phyloP scores from a whole-genome alignment of 2,113 vertebrate species.

The Oreochromis niloticus region DNA sequence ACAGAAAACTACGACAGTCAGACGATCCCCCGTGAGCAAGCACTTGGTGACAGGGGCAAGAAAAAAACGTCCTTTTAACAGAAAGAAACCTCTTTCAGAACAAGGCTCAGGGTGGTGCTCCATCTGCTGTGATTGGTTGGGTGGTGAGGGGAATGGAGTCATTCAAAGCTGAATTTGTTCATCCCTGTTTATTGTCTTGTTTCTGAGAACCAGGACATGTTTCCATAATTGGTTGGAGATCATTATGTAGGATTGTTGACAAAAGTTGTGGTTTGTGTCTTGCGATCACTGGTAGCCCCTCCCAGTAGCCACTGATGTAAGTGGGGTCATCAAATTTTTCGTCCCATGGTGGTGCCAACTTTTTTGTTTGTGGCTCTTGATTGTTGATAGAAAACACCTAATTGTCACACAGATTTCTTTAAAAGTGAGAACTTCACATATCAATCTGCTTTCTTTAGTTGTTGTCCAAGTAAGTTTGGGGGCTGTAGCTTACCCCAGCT shows the following conservation, averaged over 20 bases:
- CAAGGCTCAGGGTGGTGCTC: neutral
- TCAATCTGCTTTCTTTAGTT: neutral
- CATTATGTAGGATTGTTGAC: neutral
- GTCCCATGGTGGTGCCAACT: neutral
- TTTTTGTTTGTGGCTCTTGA: neutral
- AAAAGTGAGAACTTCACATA: neutral
- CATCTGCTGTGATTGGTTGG: neutral
- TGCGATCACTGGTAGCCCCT: neutral
- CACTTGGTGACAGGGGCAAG: neutral
- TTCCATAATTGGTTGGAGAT: neutral
- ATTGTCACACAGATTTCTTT: neutral
- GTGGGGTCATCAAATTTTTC: neutral
- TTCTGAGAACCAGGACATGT: neutral
- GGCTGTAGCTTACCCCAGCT: neutral
- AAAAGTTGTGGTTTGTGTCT: neutral
- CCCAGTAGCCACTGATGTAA: neutral
- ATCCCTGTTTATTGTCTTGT: neutral
- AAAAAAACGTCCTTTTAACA: neutral
- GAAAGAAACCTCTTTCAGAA: neutral
- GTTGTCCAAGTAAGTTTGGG: neutral
- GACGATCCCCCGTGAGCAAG: neutral
- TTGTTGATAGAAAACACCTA: neutral
- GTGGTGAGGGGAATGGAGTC: neutral
- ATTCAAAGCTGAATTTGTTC: neutral
- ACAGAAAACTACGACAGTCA: neutral